Conservation (phyloP, 2,797 vertebrate species). For the Typhlichthys eigenmanni region DNA sequence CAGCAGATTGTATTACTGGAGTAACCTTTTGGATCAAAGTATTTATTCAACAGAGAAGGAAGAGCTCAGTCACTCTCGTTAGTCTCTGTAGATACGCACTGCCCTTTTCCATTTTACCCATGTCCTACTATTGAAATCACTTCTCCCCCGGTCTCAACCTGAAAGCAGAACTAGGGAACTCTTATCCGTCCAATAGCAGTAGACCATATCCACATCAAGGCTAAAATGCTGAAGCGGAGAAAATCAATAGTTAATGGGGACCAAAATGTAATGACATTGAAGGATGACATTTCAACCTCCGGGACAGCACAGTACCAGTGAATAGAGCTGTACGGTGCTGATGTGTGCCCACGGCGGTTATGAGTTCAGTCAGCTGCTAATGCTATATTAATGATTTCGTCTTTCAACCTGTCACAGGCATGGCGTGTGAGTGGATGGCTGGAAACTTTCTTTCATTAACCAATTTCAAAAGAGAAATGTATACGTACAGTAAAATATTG, state of each 20-base stretch:
- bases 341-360: conserved; percentile 64
- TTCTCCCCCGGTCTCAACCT: neutral
- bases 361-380: conserved; percentile 65
- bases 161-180: conserved; percentile 31
- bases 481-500: neutral
- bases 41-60: conserved; percentile 60
- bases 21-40: conserved; percentile 38
- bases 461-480: conserved; percentile 39
- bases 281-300: conserved; percentile 64
- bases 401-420: conserved; percentile 60
- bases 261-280: conserved; percentile 68
- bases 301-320: conserved; percentile 58
- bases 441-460: conserved; percentile 31
- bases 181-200: conserved; percentile 13
- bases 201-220: conserved; percentile 21
- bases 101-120: conserved; percentile 23
- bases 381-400: conserved; percentile 77
- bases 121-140: conserved; percentile 25
- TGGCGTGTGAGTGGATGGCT: conserved; percentile 38
- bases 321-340: conserved; percentile 54
- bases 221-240: conserved; percentile 63
- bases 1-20: neutral
- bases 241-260: conserved; percentile 79
- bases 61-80: conserved; percentile 32
- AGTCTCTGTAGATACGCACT: conserved; percentile 6